Evolutionary conservation across 2,113 vertebrate species (phyloP).

Genomic region (Verasper variegatus): DNA sequence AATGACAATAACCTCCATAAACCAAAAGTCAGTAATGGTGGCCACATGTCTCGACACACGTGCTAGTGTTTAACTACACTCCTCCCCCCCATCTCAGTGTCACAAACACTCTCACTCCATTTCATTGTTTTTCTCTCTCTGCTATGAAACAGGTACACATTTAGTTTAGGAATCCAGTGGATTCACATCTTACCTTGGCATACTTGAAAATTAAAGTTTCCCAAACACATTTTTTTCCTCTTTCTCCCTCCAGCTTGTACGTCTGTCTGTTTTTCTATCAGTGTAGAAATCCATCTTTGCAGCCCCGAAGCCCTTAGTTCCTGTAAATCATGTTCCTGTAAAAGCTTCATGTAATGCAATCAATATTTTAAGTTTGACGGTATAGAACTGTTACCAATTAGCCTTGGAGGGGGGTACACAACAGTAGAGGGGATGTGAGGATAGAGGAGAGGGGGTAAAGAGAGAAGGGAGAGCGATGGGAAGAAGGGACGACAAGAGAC

Average conservation of each 20-base stretch:
- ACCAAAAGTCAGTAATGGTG: constrained; percentile 62
- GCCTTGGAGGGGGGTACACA: constrained; percentile 1
- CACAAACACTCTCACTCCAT: constrained; percentile 34
- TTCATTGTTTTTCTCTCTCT: constrained; percentile 32
- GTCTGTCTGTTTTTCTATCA: constrained; percentile 32
- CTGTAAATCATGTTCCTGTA: too few relatives aligned
- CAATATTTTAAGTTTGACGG: constrained; percentile 34
- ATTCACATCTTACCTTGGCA: constrained; percentile 24
- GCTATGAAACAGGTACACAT: constrained; percentile 34
- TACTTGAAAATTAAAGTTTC: neutral
- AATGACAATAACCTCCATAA: constrained; percentile 45
- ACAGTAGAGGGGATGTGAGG: constrained; percentile 23
- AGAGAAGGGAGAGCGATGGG: neutral
- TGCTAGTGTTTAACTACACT: constrained; percentile 67
- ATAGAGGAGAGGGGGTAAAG: constrained; percentile 27
- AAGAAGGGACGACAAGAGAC: constrained; percentile 13
- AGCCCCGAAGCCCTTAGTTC: constrained; percentile 23
- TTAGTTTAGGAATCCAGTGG: constrained; percentile 9
- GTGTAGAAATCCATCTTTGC: constrained; percentile 38
- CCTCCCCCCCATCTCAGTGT: constrained; percentile 45
- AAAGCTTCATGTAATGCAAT: constrained; percentile 52
- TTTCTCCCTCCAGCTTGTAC: neutral
- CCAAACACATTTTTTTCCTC: neutral
- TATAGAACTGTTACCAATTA: constrained; percentile 34
- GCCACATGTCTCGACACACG: constrained; percentile 74